Evolutionary conservation across 2,888 invertebrate genomes (phyloP).

Genomic region (Mechanitis messenoides): DNA sequence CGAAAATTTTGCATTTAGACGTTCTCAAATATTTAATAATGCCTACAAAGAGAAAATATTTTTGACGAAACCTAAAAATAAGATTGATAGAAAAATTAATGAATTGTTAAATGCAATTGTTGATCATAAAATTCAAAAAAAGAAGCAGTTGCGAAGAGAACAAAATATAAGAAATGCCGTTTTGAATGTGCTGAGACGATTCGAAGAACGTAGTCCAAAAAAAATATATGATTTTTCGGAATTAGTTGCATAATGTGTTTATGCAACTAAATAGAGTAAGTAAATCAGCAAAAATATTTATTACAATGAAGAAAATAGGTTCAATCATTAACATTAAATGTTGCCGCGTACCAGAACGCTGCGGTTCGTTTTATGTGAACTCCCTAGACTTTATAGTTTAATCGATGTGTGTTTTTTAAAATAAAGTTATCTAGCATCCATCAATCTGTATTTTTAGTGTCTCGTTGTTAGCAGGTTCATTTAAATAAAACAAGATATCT

Average conservation of each 20-base stretch:
- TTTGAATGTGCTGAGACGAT: conserved; percentile 11
- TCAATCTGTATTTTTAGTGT: too few species aligned
- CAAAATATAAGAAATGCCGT: not conserved
- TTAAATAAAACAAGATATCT: too few species aligned
- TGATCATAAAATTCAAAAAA: not conserved
- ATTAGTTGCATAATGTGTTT: conserved; percentile 8
- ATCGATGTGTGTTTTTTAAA: too few species aligned
- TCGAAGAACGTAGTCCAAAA: not conserved
- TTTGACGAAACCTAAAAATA: conserved; percentile 9
- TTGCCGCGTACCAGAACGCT: too few species aligned
- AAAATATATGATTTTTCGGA: conserved; percentile 14
- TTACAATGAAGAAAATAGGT: too few species aligned
- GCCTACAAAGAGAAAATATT: conserved; percentile 10
- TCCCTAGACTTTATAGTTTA: too few species aligned
- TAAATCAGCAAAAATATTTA: too few species aligned
- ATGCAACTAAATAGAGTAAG: too few species aligned
- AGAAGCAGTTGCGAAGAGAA: not conserved
- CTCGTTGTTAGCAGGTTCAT: too few species aligned
- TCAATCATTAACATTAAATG: too few species aligned
- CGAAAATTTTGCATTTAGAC: conserved; percentile 17
- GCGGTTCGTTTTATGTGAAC: too few species aligned
- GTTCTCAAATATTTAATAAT: not conserved
- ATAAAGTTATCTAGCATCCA: too few species aligned
- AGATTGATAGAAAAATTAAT: conserved; percentile 8
- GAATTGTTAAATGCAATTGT: conserved; percentile 12